Conservation (phyloP, 2,113 vertebrate genomes). For the Parotia lawesii region DNA sequence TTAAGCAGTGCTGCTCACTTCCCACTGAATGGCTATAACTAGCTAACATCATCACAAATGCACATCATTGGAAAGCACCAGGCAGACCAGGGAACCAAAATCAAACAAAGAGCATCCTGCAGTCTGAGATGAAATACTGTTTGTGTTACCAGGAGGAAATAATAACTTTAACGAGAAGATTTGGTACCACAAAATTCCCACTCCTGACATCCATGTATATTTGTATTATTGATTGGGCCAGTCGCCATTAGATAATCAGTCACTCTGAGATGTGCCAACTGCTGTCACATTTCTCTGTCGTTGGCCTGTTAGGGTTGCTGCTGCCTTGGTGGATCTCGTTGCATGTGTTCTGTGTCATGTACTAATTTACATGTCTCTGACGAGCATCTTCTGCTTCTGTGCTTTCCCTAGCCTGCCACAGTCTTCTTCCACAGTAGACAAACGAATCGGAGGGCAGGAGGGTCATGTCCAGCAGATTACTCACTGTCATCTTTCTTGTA, state of each 20-base stretch:
- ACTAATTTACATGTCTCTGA: slow-evolving; percentile 61
- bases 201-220: background rate
- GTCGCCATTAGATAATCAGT: background rate
- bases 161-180: background rate
- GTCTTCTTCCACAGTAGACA: slow-evolving; percentile 45
- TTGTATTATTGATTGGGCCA: background rate
- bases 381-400: slow-evolving; percentile 24
- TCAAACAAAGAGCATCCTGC: background rate
- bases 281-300: background rate
- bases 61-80: background rate
- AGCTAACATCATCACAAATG: background rate
- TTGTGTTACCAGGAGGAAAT: background rate
- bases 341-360: slow-evolving; percentile 31
- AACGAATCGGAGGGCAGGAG: slow-evolving; percentile 30
- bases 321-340: background rate
- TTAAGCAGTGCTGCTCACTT: background rate
- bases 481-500: background rate
- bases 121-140: background rate
- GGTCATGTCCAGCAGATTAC: background rate
- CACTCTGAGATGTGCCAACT: background rate
- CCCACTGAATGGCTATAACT: background rate
- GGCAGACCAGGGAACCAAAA: background rate
- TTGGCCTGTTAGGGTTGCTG: background rate
- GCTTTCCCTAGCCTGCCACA: slow-evolving; percentile 43
- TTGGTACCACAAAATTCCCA: background rate